phyloP scores from a whole-genome alignment of 1,140 invertebrate species.

The Papilio polyxenes region DNA sequence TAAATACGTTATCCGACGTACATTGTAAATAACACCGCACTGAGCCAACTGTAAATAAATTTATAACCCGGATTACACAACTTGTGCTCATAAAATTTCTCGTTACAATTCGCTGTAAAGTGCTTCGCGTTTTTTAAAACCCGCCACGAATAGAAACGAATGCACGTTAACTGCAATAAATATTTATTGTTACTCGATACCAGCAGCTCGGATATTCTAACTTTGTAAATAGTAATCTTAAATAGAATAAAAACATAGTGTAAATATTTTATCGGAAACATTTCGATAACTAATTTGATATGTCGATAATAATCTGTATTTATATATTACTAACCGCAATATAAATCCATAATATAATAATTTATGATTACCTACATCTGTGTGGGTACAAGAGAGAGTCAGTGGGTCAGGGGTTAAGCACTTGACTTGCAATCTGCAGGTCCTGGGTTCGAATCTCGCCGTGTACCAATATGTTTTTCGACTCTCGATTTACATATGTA shows the following conservation, averaged over 20 bases:
- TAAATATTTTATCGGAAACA: neutral
- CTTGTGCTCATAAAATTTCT: conserved; percentile 17
- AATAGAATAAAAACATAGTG: neutral
- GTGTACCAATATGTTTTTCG: too few species aligned
- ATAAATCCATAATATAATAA: too few species aligned
- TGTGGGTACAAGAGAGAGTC: too few species aligned
- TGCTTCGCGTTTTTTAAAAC: conserved; percentile 26
- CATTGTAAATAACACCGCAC: conserved; percentile 17
- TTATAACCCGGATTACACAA: conserved; percentile 20
- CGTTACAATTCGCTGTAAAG: conserved; percentile 24
- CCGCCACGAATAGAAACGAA: conserved; percentile 24
- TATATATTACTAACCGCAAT: too few species aligned
- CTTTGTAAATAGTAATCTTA: neutral
- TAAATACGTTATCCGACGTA: neutral
- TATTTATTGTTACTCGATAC: conserved; percentile 30
- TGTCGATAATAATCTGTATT: too few species aligned
- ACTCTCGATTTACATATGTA: too few species aligned
- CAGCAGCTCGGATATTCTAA: neutral
- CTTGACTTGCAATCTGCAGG: too few species aligned
- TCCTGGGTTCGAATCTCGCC: too few species aligned
- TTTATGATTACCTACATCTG: too few species aligned
- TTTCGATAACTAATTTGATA: neutral
- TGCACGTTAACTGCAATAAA: conserved; percentile 20
- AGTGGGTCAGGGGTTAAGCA: too few species aligned
- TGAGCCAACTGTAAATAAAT: conserved; percentile 11